Base-by-base conservation (phyloP, 2,888 invertebrate genomes). In the Phaedon cochleariae region DNA sequence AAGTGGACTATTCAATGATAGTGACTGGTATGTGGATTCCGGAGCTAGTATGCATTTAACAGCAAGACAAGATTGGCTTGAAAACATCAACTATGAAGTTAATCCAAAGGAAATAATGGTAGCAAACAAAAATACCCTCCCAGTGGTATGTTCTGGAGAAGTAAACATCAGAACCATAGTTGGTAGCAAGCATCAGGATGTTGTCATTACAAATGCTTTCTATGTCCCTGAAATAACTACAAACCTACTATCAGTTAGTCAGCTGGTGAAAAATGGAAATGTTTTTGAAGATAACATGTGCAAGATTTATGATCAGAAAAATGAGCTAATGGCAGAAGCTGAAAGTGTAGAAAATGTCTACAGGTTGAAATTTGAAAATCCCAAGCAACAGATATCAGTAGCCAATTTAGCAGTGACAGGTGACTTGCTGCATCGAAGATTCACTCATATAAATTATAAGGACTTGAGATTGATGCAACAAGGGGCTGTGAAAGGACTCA, bases 31-130 rank as follows among this genome's bases (percentile, higher is more conserved):
- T n/a, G 55, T 73, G 41, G 72, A 74, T 64, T 69, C 70, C 2
- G 70, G 70, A n/a, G 69, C 70, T 5, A 49, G 69, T 63, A 46
- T 53, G 1, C 73, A 74, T 65, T 48, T 72, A 21, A 73, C 72
- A 17, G 55, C 67, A n/a, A n/a, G n/a, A n/a, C n/a, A n/a, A n/a
- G n/a, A n/a, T n/a, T n/a, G n/a, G n/a, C n/a, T n/a, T n/a, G n/a
- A n/a, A n/a, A n/a, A n/a, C n/a, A n/a, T n/a, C n/a, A n/a, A n/a
- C n/a, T n/a, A n/a, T n/a, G n/a, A 49, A 49, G 18, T 20, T 1
- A 21, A 46, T n/a, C 18, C 26, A 17, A 15, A 58, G 15, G 60
- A 65, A 21, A 65, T 68, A n/a, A 62, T 66, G 61, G 58, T 64
- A 0, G 70, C 68, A 5, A 60, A 70, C 41, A 17, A 66, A 18